Conservation (phyloP, 1,140 invertebrate genomes). For the Drosophila setifemur region DNA sequence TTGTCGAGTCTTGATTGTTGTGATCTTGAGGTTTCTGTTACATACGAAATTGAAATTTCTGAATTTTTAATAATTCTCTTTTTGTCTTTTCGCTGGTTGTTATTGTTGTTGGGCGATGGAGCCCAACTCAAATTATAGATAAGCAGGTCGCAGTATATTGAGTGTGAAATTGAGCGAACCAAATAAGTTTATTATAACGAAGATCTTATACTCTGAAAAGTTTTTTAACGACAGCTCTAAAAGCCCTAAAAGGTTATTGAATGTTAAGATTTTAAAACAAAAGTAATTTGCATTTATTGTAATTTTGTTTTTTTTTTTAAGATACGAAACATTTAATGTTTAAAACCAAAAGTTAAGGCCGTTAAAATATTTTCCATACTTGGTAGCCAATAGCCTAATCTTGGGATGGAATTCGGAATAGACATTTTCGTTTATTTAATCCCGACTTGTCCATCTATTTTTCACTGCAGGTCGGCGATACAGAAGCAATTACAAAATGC, state of each 20-base stretch:
- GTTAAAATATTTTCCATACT: too few relatives aligned
- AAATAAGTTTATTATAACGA: neutral
- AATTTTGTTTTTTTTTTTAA: too few relatives aligned
- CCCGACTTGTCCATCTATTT: too few relatives aligned
- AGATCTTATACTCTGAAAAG: too few relatives aligned
- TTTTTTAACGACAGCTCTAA: too few relatives aligned
- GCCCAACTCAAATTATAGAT: slow-evolving; percentile 23
- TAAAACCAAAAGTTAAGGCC: too few relatives aligned
- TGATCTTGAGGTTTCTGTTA: slow-evolving; percentile 55
- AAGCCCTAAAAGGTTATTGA: too few relatives aligned
- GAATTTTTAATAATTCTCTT: slow-evolving; percentile 35
- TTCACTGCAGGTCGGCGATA: neutral
- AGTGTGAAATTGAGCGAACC: slow-evolving; percentile 51
- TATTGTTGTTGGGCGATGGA: neutral
- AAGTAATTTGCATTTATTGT: neutral
- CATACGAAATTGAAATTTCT: slow-evolving; percentile 46
- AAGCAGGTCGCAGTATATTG: slow-evolving; percentile 32
- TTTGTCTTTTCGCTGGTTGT: slow-evolving; percentile 1
- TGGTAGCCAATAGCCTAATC: too few relatives aligned
- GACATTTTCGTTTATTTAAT: too few relatives aligned
- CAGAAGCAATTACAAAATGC: slow-evolving; percentile 56
- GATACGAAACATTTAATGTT: too few relatives aligned
- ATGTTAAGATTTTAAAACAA: neutral
- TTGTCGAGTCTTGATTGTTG: slow-evolving; percentile 43
- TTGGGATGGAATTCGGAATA: too few relatives aligned